Evolutionary conservation across 2,888 invertebrate species (phyloP), one percentile per base, ranked within the genome.

Genomic region (Philaethria dido): DNA sequence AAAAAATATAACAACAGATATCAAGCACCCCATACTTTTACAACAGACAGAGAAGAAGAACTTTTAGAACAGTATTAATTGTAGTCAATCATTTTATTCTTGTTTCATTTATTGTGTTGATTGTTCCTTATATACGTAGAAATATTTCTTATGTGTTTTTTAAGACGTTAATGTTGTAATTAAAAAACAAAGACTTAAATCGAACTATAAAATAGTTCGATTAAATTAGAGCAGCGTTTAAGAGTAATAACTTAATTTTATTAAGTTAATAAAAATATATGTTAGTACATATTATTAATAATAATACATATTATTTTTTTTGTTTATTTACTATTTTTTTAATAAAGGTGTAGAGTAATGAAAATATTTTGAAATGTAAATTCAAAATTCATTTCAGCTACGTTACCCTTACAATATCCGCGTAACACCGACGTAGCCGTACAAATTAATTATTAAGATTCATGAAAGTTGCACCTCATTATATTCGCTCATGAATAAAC

Each of bases 401-500:
- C 60, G 45, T 45, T 29, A 60, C 45, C 45, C 18, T 18, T 45
- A 60, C 45, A 60, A 45, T 60, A 45, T 60, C 60, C 60, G 60
- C 60, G 45, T 45, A 18, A 50, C 29, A 29, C 29, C 64, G 33
- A 50, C 59, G 59, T 44, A 50, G 42, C 60, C 44, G 50, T 64
- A 59, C 59, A 50, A 50, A 65, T 65, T 65, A 65, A 65, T 65
- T 65, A 65, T 65, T 65, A 65, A 65, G 64, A 65, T 65, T 60
- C 59, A 60, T 60, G 64, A 65, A 65, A 65, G 59, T 65, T 65
- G 59, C 64, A 65, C 64, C 64, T 65, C 59, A 65, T 65, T 65
- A 65, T 65, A 65, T 65, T 60, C 59, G 50, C 64, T 65, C 64
- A 65, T 65, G 64, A 65, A 65, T 65, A 65, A 65, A 65, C 50